Percentiles rank a stretch among this genome's conserved stretches.
Conservation (phyloP, 2,113 vertebrate species). For the Lutjanus erythropterus region DNA sequence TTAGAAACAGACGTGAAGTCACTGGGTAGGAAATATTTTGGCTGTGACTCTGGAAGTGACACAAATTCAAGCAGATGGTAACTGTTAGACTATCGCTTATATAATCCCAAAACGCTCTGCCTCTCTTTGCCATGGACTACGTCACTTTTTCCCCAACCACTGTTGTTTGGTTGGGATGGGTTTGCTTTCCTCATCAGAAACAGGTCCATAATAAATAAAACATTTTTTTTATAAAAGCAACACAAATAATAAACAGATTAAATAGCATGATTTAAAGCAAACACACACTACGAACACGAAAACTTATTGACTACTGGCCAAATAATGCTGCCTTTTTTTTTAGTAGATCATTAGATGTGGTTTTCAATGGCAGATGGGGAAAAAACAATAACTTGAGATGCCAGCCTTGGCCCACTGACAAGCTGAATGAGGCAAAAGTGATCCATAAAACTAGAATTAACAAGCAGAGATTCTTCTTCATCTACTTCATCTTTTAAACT, state of each 20-base stretch:
- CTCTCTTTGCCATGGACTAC: conserved; percentile 7
- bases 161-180: neutral
- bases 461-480: neutral
- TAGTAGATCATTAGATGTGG: neutral
- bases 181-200: conserved; percentile 40
- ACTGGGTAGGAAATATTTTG: conserved; percentile 1
- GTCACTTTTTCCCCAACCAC: conserved; percentile 36
- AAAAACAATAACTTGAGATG: neutral
- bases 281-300: neutral
- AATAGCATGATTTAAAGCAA: neutral
- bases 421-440: neutral
- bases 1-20: neutral
- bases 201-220: conserved; percentile 15
- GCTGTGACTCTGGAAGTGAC: conserved; percentile 43
- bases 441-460: neutral
- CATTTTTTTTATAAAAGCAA: conserved; percentile 11
- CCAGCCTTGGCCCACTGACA: neutral
- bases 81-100: conserved; percentile 36
- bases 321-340: neutral
- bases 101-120: conserved; percentile 2
- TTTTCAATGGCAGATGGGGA: neutral
- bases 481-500: neutral
- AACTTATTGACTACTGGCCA: too few species aligned
- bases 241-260: neutral
- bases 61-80: conserved; percentile 49